Evolutionary conservation across 2,888 invertebrate genomes (phyloP).

Genomic region (Xanthia togata): DNA sequence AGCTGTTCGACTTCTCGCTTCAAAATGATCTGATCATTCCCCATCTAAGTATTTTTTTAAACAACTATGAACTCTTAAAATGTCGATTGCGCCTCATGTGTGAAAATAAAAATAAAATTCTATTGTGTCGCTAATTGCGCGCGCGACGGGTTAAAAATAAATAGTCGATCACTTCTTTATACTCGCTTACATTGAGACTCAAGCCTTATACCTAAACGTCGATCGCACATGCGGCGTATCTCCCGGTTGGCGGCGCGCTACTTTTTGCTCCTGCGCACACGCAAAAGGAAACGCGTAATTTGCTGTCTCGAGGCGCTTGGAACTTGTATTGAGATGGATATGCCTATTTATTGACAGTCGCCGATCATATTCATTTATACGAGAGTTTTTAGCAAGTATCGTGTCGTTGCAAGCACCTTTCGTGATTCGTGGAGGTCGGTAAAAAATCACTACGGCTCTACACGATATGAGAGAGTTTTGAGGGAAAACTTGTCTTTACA

Average conservation of each 20-base stretch:
- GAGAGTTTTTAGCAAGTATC: not conserved
- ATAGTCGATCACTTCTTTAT: not conserved
- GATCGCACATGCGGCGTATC: slow-evolving; percentile 47
- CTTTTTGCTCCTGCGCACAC: slow-evolving; percentile 51
- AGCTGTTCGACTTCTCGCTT: not conserved
- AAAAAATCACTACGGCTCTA: slow-evolving; percentile 10
- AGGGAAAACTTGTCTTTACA: slow-evolving; percentile 8
- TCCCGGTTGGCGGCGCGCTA: slow-evolving; percentile 16
- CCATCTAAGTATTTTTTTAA: too few species aligned
- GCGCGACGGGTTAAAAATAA: too few species aligned
- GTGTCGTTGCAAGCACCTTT: slow-evolving; percentile 4
- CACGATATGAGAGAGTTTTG: slow-evolving; percentile 7
- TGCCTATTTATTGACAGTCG: slow-evolving; percentile 29
- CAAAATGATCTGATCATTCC: not conserved
- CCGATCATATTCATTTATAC: slow-evolving; percentile 31
- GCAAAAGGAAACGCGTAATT: slow-evolving; percentile 60
- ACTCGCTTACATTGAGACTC: slow-evolving; percentile 2
- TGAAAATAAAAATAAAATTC: too few species aligned
- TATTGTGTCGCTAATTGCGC: too few species aligned
- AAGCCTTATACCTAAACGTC: slow-evolving; percentile 1
- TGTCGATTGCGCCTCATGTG: too few species aligned
- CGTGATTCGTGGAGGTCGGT: not conserved
- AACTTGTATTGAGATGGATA: slow-evolving; percentile 42
- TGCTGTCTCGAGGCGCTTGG: slow-evolving; percentile 43
- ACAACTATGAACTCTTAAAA: too few species aligned